phyloP scores from a whole-genome alignment of 92 coral and sea anemone species.

The Epizoanthus illoricatus region DNA sequence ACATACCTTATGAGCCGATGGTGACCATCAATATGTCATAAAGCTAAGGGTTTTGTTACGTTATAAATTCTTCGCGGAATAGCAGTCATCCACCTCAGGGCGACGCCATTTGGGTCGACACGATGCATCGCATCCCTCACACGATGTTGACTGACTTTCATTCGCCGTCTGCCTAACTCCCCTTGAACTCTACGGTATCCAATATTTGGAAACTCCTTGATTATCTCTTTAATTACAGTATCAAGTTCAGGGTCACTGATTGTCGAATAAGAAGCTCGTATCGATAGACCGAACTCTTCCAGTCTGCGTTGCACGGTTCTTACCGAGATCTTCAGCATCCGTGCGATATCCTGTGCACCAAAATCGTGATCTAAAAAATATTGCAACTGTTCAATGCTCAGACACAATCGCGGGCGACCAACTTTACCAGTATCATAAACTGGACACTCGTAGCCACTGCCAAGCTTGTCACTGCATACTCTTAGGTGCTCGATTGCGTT shows the following conservation, averaged over 20 bases:
- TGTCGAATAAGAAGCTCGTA: slow-evolving; percentile 3
- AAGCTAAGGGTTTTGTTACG: slow-evolving; percentile 42
- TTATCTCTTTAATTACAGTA: slow-evolving; percentile 4
- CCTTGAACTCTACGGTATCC: slow-evolving; percentile 2
- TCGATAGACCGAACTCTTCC: slow-evolving; percentile 40
- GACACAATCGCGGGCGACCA: slow-evolving; percentile 4
- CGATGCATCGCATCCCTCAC: slow-evolving; percentile 9
- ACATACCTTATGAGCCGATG: slow-evolving; percentile 49
- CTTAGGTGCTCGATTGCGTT: slow-evolving; percentile 20
- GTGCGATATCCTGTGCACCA: slow-evolving; percentile 35
- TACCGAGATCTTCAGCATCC: slow-evolving; percentile 35
- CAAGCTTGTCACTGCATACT: slow-evolving; percentile 31
- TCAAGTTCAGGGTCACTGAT: slow-evolving; percentile 8
- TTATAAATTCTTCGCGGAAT: slow-evolving; percentile 39
- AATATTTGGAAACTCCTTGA: slow-evolving; percentile 8
- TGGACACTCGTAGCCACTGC: slow-evolving; percentile 33
- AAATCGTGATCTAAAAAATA: slow-evolving; percentile 42
- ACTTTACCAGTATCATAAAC: slow-evolving; percentile 14
- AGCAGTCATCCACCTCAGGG: slow-evolving; percentile 45
- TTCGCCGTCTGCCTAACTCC: slow-evolving; percentile 3
- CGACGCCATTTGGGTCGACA: slow-evolving; percentile 4
- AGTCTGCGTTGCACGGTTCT: slow-evolving; percentile 47
- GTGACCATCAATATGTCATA: slow-evolving; percentile 55
- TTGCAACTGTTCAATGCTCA: slow-evolving; percentile 31
- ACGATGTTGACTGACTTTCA: slow-evolving; percentile 1